A percentile compares a stretch with the other conserved stretches of the same genome.
Evolutionary conservation across 2,888 invertebrate genomes (phyloP).

Genomic region (Charanyca ferruginea): DNA sequence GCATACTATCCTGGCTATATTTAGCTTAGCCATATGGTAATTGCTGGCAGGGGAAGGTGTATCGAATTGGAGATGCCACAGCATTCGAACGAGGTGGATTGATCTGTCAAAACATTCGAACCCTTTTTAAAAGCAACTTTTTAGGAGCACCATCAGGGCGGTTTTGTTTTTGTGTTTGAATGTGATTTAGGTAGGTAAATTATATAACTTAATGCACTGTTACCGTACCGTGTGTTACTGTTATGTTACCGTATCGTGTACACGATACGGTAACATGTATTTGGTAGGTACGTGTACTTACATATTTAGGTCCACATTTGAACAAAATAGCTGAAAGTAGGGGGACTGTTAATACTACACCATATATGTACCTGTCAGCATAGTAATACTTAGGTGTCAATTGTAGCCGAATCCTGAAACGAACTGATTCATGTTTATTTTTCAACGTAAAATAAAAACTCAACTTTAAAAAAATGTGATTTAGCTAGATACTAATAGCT

Average conservation of each 20-base stretch:
- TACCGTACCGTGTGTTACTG: too few species aligned
- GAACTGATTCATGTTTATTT: too few species aligned
- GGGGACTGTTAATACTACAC: too few species aligned
- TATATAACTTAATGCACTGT: too few species aligned
- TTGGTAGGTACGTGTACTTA: too few species aligned
- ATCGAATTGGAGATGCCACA: conserved; percentile 67
- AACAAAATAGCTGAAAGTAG: neutral
- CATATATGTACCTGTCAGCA: too few species aligned
- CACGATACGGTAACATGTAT: neutral
- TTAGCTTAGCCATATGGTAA: conserved; percentile 87
- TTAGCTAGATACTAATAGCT: too few species aligned
- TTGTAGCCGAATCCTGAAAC: too few species aligned
- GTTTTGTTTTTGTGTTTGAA: conserved; percentile 3
- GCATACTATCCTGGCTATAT: conserved; percentile 82
- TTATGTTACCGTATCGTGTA: too few species aligned
- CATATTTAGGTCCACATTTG: neutral
- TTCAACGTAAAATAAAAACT: too few species aligned
- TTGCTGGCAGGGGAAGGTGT: conserved; percentile 77
- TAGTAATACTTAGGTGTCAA: too few species aligned
- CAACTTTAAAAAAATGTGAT: too few species aligned
- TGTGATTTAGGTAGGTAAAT: neutral
- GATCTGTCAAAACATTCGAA: conserved; percentile 61
- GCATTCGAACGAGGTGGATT: conserved; percentile 55
- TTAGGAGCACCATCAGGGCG: conserved; percentile 7
- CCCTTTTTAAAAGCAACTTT: conserved; percentile 53